Conservation (phyloP, 2,888 invertebrate genomes). For the Hetaerina titia region DNA sequence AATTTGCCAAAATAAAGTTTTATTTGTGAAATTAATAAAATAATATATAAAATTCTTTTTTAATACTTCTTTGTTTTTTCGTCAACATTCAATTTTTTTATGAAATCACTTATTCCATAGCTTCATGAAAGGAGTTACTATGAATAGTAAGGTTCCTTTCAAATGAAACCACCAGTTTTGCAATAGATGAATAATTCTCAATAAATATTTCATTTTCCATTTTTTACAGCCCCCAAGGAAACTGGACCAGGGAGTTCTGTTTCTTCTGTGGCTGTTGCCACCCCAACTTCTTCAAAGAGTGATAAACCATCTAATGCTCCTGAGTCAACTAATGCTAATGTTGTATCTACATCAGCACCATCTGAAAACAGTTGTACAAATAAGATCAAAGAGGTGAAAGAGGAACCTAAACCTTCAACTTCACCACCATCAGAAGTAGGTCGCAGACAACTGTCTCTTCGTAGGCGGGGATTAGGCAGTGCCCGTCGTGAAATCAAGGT, state of each 20-base stretch:
- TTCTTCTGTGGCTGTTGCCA: background rate
- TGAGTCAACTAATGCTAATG: background rate
- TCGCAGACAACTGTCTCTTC: conserved; percentile 21
- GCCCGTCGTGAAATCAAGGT: conserved; percentile 49
- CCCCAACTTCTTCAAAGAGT: background rate
- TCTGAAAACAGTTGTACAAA: background rate
- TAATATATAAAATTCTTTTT: too few species aligned
- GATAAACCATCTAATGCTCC: background rate
- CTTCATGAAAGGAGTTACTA: too few species aligned
- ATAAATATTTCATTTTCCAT: background rate
- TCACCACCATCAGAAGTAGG: conserved; percentile 48
- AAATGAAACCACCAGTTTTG: too few species aligned
- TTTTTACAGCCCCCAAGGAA: conserved; percentile 23
- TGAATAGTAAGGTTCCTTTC: too few species aligned
- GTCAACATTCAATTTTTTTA: too few species aligned
- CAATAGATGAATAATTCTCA: too few species aligned
- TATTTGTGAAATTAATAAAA: too few species aligned
- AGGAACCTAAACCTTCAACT: background rate
- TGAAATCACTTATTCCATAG: too few species aligned
- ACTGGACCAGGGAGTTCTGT: background rate
- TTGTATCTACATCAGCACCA: background rate
- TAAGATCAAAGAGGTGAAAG: background rate
- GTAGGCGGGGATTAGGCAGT: conserved; percentile 39
- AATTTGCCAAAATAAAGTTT: too few species aligned
- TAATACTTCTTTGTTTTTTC: too few species aligned